Percentiles rank a stretch among this genome's conserved stretches.
phyloP scores from a whole-genome alignment of 1,140 invertebrate species.

The Bombus ignitus region DNA sequence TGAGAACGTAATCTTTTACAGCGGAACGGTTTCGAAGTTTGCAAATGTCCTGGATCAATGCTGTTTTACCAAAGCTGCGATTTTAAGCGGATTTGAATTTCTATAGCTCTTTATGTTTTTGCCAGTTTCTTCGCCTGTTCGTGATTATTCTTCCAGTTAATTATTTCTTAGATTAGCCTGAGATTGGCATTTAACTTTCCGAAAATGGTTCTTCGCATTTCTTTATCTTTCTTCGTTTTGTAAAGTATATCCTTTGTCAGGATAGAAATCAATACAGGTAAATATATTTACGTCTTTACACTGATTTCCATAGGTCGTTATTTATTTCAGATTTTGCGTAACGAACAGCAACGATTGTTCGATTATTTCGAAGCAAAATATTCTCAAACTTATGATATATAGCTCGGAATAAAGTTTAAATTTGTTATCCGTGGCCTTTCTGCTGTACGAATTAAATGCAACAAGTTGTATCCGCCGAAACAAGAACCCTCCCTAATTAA shows the following conservation, averaged over 20 bases:
- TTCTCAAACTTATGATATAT: not conserved
- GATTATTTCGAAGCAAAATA: not conserved
- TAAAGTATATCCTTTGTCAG: not conserved
- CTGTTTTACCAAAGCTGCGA: not conserved
- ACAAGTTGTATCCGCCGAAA: slow-evolving; percentile 1
- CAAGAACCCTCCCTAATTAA: slow-evolving; percentile 8
- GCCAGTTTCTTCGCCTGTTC: too few relatives aligned
- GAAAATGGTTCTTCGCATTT: not conserved
- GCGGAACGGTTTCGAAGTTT: not conserved
- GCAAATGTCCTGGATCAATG: too few relatives aligned
- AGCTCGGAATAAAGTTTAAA: not conserved
- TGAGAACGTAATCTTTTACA: too few relatives aligned
- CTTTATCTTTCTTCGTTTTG: not conserved
- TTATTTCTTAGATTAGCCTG: too few relatives aligned
- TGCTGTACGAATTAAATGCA: slow-evolving; percentile 4
- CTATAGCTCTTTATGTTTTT: not conserved
- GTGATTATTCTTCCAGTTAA: not conserved
- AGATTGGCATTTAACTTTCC: not conserved
- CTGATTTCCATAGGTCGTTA: not conserved
- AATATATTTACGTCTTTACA: not conserved
- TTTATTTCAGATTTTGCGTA: not conserved
- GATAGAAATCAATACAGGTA: not conserved
- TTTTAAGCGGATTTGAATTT: not conserved
- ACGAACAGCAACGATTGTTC: not conserved
- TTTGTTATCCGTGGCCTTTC: not conserved